Conservation (phyloP, 2,888 invertebrate genomes). For the Synanthedon andrenaeformis region DNA sequence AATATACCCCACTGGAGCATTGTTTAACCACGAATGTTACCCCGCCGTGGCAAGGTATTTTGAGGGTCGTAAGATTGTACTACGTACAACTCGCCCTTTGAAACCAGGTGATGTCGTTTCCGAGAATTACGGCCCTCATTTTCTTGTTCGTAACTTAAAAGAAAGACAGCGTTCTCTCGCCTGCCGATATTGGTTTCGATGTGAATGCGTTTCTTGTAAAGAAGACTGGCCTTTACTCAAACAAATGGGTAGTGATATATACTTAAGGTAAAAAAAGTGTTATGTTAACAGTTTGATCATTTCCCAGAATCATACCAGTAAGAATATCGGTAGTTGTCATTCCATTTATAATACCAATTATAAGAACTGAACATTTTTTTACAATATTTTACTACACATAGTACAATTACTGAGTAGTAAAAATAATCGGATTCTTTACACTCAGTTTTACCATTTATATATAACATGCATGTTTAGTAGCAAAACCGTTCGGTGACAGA, state of each 20-base stretch:
- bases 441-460: no score
- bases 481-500: no score
- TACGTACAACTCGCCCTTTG: conserved; percentile 76
- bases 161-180: conserved; percentile 74
- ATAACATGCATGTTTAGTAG: no score
- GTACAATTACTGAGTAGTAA: no score
- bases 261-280: conserved; percentile 32
- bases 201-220: conserved; percentile 77
- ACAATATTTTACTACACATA: no score
- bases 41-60: conserved; percentile 83
- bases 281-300: no score
- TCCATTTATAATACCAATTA: no score
- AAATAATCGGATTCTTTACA: no score
- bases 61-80: conserved; percentile 77
- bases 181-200: conserved; percentile 84
- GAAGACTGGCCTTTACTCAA: conserved; percentile 81
- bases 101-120: conserved; percentile 75
- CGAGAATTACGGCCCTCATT: conserved; percentile 88
- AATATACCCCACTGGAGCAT: conserved; percentile 80
- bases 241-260: conserved; percentile 64
- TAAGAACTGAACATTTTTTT: no score
- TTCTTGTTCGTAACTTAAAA: conserved; percentile 62
- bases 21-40: conserved; percentile 88
- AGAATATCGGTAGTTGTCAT: no score
- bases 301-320: background rate